Evolutionary conservation across 2,797 vertebrate genomes (phyloP), one percentile per base, ranked within the genome.

Genomic region (Kryptopterus vitreolus): DNA sequence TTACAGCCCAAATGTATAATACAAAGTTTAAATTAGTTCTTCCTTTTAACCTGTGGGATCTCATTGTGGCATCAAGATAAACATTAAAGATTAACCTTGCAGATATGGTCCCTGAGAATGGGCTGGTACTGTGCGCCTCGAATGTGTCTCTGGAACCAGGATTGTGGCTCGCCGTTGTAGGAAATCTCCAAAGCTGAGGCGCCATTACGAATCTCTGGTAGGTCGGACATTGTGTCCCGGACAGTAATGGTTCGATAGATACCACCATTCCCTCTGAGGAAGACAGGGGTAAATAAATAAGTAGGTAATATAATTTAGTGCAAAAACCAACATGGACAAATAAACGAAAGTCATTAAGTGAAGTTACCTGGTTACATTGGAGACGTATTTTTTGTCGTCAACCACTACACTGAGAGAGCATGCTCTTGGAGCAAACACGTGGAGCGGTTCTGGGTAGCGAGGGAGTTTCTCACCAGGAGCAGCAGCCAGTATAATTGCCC

Each of bases 61-160:
- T n/a, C n/a, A n/a, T n/a, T n/a, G n/a, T n/a, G n/a, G n/a, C n/a
- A 46, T 46, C 20, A 24, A 20, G 53, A 26, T 4, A 15, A 12
- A 16, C 15, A 33, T n/a, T 12, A 1, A 9, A 16, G 5, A 12
- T 76, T 81, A 52, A 98, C 97, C 96, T 99, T 99, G 88, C 98
- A 99, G 90, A 99, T 96, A 50, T 99, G 98, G 83, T 99, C 98
- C 90, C 94, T 92, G 90, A 99, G 96, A 88, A 98, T 98, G 26
- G 97, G 97, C 86, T 99, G 98, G 83, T 99, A 98, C 86, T 98
- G 97, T 0, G 96, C 94, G 48, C 97, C 97, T 57, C 98, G 91
- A 82, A 98, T 97, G 82, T 98, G 96, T 76, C 98, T 93, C 93
- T 99, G 98, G 91, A 99, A 98, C 98, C 98, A 99, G n/a, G 98